These are phyloP conservation scores for Callionymus lyra DNA, from an alignment of 2,113 vertebrate genomes.

Conservation along the genomic window DNA sequence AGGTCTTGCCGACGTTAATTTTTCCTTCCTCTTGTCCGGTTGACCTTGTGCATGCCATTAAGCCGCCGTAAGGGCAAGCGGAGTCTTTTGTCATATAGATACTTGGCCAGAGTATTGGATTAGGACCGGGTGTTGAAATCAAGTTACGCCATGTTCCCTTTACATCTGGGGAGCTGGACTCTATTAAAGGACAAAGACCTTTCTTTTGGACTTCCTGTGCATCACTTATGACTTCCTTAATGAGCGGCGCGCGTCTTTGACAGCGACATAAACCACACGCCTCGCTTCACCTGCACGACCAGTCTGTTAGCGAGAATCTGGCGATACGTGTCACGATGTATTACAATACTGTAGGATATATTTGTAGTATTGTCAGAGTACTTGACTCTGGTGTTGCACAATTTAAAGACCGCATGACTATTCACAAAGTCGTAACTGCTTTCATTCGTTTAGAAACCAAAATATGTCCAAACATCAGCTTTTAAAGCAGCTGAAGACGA, in stretches of 20 bases:
- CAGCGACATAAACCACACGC: slow-evolving; percentile 41
- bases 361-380: no score
- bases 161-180: slow-evolving; percentile 68
- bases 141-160: slow-evolving; percentile 65
- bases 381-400: no score
- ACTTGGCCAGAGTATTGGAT: slow-evolving; percentile 65
- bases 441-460: no score
- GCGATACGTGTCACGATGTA: slow-evolving; percentile 20
- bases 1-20: slow-evolving; percentile 56
- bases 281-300: slow-evolving; percentile 34
- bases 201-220: slow-evolving; percentile 68
- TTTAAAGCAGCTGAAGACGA: no score
- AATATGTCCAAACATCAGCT: no score
- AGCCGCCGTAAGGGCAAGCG: slow-evolving; percentile 52
- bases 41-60: slow-evolving; percentile 70
- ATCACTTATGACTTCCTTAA: slow-evolving; percentile 71
- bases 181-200: slow-evolving; percentile 66
- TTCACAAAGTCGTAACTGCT: no score
- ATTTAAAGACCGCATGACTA: no score
- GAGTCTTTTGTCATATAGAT: slow-evolving; percentile 68
- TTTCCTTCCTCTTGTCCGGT: slow-evolving; percentile 65
- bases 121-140: slow-evolving; percentile 70
- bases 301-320: slow-evolving; percentile 43
- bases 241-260: slow-evolving; percentile 53
- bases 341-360: no score